Percentiles rank a stretch among this genome's conserved stretches.
phyloP scores from a whole-genome alignment of 2,113 vertebrate species.

The Symphodus melops region DNA sequence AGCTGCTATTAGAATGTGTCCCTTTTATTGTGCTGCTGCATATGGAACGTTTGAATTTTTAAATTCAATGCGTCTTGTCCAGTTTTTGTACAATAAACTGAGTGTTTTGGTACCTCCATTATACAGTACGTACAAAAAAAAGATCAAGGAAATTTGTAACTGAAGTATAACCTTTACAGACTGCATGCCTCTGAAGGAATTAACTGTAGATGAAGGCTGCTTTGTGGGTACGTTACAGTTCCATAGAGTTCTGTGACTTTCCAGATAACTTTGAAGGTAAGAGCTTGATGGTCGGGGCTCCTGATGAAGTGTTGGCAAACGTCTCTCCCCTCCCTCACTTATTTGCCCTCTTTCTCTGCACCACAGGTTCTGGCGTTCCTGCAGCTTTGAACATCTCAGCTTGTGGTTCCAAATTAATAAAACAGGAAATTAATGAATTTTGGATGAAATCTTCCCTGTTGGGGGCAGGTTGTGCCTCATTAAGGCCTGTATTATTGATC shows the following conservation, averaged over 20 bases:
- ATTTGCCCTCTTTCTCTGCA: slow-evolving; percentile 56
- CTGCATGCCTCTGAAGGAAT: neutral
- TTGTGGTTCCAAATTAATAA: slow-evolving; percentile 82
- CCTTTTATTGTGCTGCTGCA: too few species aligned
- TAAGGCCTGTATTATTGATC: slow-evolving; percentile 86
- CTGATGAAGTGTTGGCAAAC: slow-evolving; percentile 55
- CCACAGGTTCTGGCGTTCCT: slow-evolving; percentile 72
- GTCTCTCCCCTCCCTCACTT: slow-evolving; percentile 37
- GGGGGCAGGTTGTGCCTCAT: slow-evolving; percentile 79
- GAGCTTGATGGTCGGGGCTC: slow-evolving; percentile 10
- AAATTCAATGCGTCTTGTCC: neutral
- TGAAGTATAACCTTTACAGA: slow-evolving; percentile 1
- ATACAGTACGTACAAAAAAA: neutral
- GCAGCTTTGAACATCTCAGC: slow-evolving; percentile 79
- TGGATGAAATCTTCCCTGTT: slow-evolving; percentile 82
- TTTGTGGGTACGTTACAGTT: slow-evolving; percentile 1
- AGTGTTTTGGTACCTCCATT: neutral
- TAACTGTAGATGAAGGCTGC: neutral
- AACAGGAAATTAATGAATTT: slow-evolving; percentile 87
- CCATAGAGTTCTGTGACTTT: slow-evolving; percentile 57
- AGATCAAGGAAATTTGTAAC: neutral
- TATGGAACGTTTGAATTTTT: too few species aligned
- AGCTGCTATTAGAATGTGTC: too few species aligned
- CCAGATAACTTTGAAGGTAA: slow-evolving; percentile 51
- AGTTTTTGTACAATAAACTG: neutral